Base-by-base conservation (phyloP, 2,797 vertebrate genomes). In the Enoplosus armatus region DNA sequence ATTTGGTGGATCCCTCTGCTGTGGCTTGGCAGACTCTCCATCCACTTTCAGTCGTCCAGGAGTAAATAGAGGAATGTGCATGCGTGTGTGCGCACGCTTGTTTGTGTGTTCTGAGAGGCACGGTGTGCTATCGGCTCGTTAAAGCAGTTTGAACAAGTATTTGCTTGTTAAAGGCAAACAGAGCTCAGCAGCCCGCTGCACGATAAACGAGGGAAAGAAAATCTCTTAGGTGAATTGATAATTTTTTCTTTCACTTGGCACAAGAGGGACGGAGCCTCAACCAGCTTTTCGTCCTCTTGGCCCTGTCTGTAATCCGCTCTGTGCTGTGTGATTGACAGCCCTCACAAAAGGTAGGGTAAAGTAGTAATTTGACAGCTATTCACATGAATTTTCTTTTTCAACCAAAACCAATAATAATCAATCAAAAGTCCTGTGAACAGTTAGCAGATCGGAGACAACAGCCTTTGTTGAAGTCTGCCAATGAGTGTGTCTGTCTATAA, bases 101-200 rank as follows among this genome's bases (percentile, higher is more conserved):
- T 35, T 18, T 66, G 67, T 79, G 84, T 71, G 72, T 77, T 85
- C 31, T 53, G 51, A 83, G 68, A 63, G 53, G 64, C 45, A 8
- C 26, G 8, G 35, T 55, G 64, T 59, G 71, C 60, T 62, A 61
- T 77, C 29, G 0, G 84, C 88, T 90, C 73, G 50, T 88, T 91
- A 83, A 91, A 85, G 61, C 33, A 4, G 51, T 74, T 73, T 85
- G 81, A 91, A 84, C 83, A 83, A 89, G 83, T 82, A 77, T 90
- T 89, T 84, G 81, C 84, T 90, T 86, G 87, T 89, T 87, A 85
- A 90, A 85, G 66, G 74, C 74, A 82, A 89, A 89, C 68, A 64
- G 68, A 14, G 4, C 66, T 27, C 72, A 51, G 69, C 53, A 64
- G 67, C 53, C 48, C 7, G 1, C 51, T 33, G 48, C 27, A 87